These are phyloP conservation scores for Dryas iulia DNA, from an alignment of 1,140 invertebrate genomes.

Conservation along the genomic window DNA sequence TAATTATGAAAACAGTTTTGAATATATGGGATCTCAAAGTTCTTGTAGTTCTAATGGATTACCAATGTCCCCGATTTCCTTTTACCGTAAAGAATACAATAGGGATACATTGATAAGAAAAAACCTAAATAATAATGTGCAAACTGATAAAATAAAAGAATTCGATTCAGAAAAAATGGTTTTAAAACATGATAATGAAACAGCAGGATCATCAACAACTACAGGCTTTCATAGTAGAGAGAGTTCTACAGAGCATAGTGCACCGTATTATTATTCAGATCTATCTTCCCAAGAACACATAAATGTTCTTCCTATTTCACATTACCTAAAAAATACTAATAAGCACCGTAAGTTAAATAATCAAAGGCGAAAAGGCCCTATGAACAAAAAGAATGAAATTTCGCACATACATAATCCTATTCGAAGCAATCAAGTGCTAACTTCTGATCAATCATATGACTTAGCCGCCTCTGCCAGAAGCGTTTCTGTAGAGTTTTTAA, in stretches of 20 bases:
- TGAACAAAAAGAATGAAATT: conserved; percentile 86
- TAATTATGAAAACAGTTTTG: conserved; percentile 43
- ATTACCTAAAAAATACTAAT: conserved; percentile 77
- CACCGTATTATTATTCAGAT: conserved; percentile 94
- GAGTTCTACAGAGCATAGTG: conserved; percentile 82
- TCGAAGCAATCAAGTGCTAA: conserved; percentile 64
- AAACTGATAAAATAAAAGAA: conserved; percentile 73
- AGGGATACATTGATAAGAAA: conserved; percentile 63
- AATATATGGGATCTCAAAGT: conserved; percentile 56
- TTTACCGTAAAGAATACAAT: conserved; percentile 73
- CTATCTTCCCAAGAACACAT: conserved; percentile 81
- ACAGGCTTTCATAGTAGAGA: conserved; percentile 77
- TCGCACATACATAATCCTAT: conserved; percentile 91
- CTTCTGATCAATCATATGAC: conserved; percentile 76
- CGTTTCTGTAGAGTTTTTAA: conserved; percentile 84
- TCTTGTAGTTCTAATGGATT: conserved; percentile 59
- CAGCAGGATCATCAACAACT: conserved; percentile 54
- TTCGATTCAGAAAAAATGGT: conserved; percentile 67
- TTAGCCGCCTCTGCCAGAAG: conserved; percentile 84
- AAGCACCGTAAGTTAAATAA: conserved; percentile 84
- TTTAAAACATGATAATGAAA: conserved; percentile 51
- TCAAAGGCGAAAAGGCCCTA: conserved; percentile 81
- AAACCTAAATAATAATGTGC: conserved; percentile 65
- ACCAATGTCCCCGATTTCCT: conserved; percentile 68
- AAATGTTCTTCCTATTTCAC: conserved; percentile 66